phyloP scores from a whole-genome alignment of 2,888 invertebrate species.

The Nemotelus nigrinus region DNA sequence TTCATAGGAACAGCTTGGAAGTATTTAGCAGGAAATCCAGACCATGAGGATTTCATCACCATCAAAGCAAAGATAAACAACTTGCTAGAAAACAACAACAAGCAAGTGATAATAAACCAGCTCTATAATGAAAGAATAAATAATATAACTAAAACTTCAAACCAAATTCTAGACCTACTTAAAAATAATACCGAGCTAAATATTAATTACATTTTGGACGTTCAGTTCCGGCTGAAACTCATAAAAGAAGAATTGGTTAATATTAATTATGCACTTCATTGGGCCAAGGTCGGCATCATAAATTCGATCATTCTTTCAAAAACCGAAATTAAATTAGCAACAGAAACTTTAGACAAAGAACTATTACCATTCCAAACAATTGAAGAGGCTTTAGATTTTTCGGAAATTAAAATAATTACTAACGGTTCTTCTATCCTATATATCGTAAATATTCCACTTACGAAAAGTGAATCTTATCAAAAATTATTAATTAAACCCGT shows the following conservation, averaged over 20 bases:
- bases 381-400: conserved; percentile 52
- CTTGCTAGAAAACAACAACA: conserved; percentile 29
- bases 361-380: conserved; percentile 49
- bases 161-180: conserved; percentile 8
- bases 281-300: conserved; percentile 50
- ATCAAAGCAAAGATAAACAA: conserved; percentile 22
- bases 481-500: not conserved
- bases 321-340: conserved; percentile 48
- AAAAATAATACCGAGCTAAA: conserved; percentile 16
- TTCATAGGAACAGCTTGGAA: conserved; percentile 30
- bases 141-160: conserved; percentile 19
- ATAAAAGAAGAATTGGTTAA: conserved; percentile 49
- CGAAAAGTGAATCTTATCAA: conserved; percentile 39
- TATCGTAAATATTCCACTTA: conserved; percentile 24
- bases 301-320: conserved; percentile 51
- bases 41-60: conserved; percentile 31
- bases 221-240: conserved; percentile 48
- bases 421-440: conserved; percentile 49
- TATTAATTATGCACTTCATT: conserved; percentile 51
- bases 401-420: conserved; percentile 51
- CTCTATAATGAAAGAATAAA: conserved; percentile 32
- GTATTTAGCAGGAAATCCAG: conserved; percentile 23
- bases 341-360: conserved; percentile 47
- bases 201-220: not conserved
- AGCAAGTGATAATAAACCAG: conserved; percentile 22